phyloP scores from a whole-genome alignment of 2,797 vertebrate species.

The Nyctibius grandis region DNA sequence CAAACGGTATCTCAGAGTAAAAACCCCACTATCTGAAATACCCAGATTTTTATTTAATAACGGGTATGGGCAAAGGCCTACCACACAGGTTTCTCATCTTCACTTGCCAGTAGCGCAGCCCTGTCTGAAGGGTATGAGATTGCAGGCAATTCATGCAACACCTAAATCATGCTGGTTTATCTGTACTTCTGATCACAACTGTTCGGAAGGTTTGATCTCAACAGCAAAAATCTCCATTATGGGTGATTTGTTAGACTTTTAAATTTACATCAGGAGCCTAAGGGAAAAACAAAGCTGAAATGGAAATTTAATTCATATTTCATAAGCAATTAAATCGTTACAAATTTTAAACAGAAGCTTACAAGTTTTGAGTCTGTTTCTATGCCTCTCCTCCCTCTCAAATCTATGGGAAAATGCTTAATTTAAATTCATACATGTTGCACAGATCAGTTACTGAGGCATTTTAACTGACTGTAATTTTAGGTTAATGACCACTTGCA shows the following conservation, averaged over 20 bases:
- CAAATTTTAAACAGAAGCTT: conserved; percentile 8
- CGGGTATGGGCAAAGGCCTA: neutral
- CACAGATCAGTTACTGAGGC: conserved; percentile 10
- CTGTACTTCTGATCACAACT: neutral
- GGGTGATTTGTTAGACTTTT: neutral
- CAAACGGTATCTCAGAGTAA: neutral
- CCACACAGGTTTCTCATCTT: neutral
- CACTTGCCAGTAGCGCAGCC: neutral
- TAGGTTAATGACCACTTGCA: conserved; percentile 39
- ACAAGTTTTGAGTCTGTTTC: neutral
- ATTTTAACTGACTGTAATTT: conserved; percentile 5
- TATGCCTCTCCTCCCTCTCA: neutral
- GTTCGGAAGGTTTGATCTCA: neutral
- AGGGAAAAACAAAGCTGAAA: neutral
- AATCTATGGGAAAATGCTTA: conserved; percentile 14
- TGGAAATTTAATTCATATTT: conserved; percentile 12
- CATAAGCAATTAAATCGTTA: conserved; percentile 33
- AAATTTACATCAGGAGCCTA: neutral
- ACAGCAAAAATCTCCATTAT: neutral
- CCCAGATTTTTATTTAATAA: neutral
- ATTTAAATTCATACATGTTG: conserved; percentile 32
- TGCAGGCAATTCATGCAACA: neutral
- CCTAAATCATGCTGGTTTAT: neutral
- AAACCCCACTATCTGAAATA: neutral
- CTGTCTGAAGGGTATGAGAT: neutral